Evolutionary conservation across 2,113 vertebrate species (phyloP), one percentile per base, ranked within the genome.

Genomic region (Sander lucioperca): DNA sequence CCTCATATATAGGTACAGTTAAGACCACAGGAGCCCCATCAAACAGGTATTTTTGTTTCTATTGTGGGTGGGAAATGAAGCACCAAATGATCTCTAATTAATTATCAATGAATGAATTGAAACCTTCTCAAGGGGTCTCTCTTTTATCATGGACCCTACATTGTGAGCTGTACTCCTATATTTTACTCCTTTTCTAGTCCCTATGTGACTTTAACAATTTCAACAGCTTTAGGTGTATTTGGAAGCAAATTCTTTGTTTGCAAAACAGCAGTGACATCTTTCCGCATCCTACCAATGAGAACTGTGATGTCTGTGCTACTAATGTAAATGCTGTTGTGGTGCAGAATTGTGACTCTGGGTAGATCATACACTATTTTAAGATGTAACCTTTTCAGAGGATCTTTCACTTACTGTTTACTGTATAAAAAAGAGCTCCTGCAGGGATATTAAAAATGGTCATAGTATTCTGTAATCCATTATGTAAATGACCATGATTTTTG

Each of bases 251-350:
- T 75, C 50, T 80, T 51, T 1, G 4, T 69, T 85, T 68, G 73
- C 82, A 77, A 70, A 85, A 74, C 80, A 39, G 79, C 75, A 53
- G 56, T 61, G 74, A 82, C 83, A 85, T 85, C 66, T 68, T 70
- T 74, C 36, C 62, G 36, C 45, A 43, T 62, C 66, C 86, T 74
- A 61, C 91, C 89, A 91, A 87, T 87, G 75, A 88, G 82, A 77
- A 67, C 57, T 11, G 59, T 47, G 62, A 18, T 48, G 19, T 75
- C 75, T 53, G 68, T 80, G 87, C 71, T 85, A 75, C 85, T 74
- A 80, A 86, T 87, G 82, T 86, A 67, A 88, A 81, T 69, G 70
- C 74, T 88, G 89, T 89, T 87, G 86, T 89, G 88, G 83, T 91
- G 89, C 84, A 91, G 86, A 88, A 69, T 51, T 84, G 74, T 36